Base-by-base conservation (phyloP, 2,888 invertebrate species). In the Tetrapedia diversipes region DNA sequence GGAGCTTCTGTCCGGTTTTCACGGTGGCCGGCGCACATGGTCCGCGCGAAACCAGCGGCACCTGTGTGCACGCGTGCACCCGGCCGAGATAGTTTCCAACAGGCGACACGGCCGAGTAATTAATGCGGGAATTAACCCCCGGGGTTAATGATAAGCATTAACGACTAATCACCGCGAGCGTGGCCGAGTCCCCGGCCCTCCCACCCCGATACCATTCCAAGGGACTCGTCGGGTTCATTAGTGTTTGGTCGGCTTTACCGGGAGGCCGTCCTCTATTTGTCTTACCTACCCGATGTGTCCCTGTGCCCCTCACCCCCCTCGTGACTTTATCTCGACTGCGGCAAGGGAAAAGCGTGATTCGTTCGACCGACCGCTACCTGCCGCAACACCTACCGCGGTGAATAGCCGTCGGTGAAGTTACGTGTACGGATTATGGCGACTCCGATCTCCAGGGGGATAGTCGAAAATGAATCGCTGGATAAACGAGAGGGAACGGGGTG, bases 61-160 rank as follows among this genome's bases (percentile, higher is more conserved):
- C 81, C 83, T 81, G 79, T 77, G 81, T 78, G 73, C 71, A 69
- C 65, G 73, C 76, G 76, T 61, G 43, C 63, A 32, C 56, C 27
- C 10, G 45, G 47, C 61, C 60, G 80, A 81, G 83, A 83, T 81
- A 76, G 76, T 84, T 83, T 76, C 79, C 73, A 82, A 68, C 77
- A 51, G 79, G 59, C 79, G 79, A 81, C 80, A 77, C 81, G 63
- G 68, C 61, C 61, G 74, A 70, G 81, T 86, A 88, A 88, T 89
- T 87, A 85, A 88, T 87, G 87, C 85, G 75, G 72, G 82, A 87
- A 89, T 88, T 88, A 88, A 89, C 86, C 88, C 74, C 67, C 56
- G 77, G 79, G 88, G 88, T 88, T 88, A 88, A 89, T 86, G 87
- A 88, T 89, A 87, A 87, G 86, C 88, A 86, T 88, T 87, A 87